Evolutionary conservation across 2,113 vertebrate genomes (phyloP), one percentile per base, ranked within the genome.

Genomic region (Empidonax alnorum): DNA sequence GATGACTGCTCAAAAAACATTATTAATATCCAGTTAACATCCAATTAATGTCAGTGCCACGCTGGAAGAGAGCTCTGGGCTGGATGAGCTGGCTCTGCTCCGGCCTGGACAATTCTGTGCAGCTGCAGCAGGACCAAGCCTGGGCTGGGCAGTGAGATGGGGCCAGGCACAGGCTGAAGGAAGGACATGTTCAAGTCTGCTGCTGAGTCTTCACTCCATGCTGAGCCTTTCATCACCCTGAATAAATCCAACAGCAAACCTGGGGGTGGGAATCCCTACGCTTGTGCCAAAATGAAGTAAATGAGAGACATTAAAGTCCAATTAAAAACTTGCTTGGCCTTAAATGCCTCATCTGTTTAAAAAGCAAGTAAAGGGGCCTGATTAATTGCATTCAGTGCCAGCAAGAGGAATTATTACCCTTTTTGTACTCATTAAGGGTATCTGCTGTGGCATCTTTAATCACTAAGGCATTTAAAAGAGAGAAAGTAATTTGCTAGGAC

Each of bases 391-490:
- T 94, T 94, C 52, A 50, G 91, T 65, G 91, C 82, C 90, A 96
- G 92, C 84, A 90, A 92, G 89, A 95, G 86, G 93, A 96, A 90
- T 91, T 97, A 96, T 93, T 95, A 95, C 82, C 88, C 87, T 96
- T 96, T 96, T 91, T 96, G 85, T 94, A 96, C 89, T 96, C 92
- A 94, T 94, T 96, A 95, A 95, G 93, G 88, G 91, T 97, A 93
- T 93, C 93, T 91, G 90, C 82, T 68, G 74, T 93, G 78, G 91
- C 84, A 96, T 97, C 90, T 96, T 96, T 96, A 93, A 97, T 97
- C 94, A 94, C 80, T 52, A 88, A 93, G 74, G 65, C 88, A 94
- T 87, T 94, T 94, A 92, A 96, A 94, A 89, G 89, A 71, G 78
- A 94, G 82, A 97, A 97, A 90, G 90, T 94, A 97, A 97, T 90